Base-by-base conservation (phyloP, 2,888 invertebrate genomes). In the Melipona beecheii region DNA sequence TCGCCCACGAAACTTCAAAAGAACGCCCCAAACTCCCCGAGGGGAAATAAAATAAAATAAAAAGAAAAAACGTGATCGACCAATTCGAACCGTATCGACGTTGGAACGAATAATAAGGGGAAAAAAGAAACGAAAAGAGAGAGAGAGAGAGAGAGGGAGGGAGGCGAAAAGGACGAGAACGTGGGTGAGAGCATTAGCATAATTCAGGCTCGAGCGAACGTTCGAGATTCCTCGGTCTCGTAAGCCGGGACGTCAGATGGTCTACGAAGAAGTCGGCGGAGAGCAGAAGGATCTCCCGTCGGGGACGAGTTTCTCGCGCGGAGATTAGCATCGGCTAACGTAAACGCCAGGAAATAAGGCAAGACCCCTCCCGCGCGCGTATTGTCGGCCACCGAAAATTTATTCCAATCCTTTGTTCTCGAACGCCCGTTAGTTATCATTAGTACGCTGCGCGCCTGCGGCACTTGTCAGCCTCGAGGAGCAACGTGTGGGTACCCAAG, bases 401-500 rank as follows among this genome's bases (percentile, higher is more conserved):
- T 90, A 90, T 90, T 90, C 89, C 85, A 76, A 90, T 84, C 91
- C 91, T 90, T 90, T 90, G 90, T 90, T 90, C 91, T 78, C 84
- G 71, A 62, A 74, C 83, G 89, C 89, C 88, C 87, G 87, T 91
- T 91, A 87, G 87, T 90, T 91, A 90, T 91, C 90, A 91, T 90
- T 89, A 89, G 89, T 90, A 89, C 86, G 83, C 84, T 75, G 75
- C 81, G 72, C 81, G 90, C 87, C 85, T 72, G 73, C 58, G 82
- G 84, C 89, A 85, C 88, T 88, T 89, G 90, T 90, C 89, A 80
- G 85, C 68, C 75, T 43, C 21, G 73, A 77, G 71, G 54, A 84
- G 31, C 27, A 9, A 1, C 43, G 9, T 43, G 9, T 43, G 11
- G 43, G 50, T 84, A 79, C 81, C 78, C 69, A 52, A 49, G 60